These are phyloP conservation scores for Dromius quadrimaculatus DNA, from an alignment of 2,888 invertebrate species.

Conservation along the genomic window DNA sequence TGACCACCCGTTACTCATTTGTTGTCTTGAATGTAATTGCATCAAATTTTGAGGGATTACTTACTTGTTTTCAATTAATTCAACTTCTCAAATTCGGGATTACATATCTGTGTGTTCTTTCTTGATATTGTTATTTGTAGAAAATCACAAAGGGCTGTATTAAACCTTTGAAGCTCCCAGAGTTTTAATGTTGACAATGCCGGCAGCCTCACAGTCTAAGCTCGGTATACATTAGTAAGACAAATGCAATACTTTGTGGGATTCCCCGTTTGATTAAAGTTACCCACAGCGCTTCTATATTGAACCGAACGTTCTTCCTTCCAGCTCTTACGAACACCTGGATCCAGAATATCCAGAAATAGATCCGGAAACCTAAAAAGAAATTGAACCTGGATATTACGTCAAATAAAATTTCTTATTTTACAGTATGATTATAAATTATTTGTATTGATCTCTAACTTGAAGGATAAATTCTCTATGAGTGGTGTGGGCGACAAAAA, in stretches of 20 bases:
- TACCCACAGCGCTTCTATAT: slow-evolving; percentile 42
- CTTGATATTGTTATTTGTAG: too few relatives aligned
- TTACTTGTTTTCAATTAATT: too few relatives aligned
- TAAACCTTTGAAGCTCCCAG: too few relatives aligned
- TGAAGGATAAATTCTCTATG: slow-evolving; percentile 14
- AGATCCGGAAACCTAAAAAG: slow-evolving; percentile 3
- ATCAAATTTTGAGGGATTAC: too few relatives aligned
- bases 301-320: slow-evolving; percentile 23
- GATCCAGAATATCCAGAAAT: slow-evolving; percentile 4
- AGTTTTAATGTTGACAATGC: slow-evolving; percentile 29
- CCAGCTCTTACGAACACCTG: slow-evolving; percentile 46
- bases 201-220: slow-evolving; percentile 45
- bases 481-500: slow-evolving; percentile 17
- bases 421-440: too few relatives aligned
- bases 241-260: slow-evolving; percentile 52
- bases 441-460: too few relatives aligned
- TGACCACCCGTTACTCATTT: too few relatives aligned
- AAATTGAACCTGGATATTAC: background rate
- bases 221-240: slow-evolving; percentile 51
- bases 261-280: slow-evolving; percentile 52
- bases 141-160: too few relatives aligned
- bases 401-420: too few relatives aligned
- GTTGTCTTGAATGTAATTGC: too few relatives aligned
- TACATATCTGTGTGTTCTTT: too few relatives aligned
- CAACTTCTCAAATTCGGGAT: too few relatives aligned